A percentile compares a stretch with the other conserved stretches of the same genome.
These are phyloP conservation scores for Tolmerus cingulatus DNA, from an alignment of 2,888 invertebrate species.

Conservation along the genomic window DNA sequence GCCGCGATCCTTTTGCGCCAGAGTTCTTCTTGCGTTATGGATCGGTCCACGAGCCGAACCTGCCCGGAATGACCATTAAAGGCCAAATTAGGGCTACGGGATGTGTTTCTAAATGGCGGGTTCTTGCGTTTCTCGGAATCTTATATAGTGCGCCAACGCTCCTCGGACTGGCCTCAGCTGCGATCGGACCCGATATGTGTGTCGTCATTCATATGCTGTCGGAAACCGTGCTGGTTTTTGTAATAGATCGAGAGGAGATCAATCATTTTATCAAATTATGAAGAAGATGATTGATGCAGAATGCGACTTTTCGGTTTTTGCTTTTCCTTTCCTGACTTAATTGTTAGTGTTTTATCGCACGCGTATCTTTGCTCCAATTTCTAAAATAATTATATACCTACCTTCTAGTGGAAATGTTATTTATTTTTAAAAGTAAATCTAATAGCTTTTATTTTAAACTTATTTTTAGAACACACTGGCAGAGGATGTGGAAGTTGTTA, in stretches of 20 bases:
- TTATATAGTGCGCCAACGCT: neutral
- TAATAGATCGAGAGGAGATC: neutral
- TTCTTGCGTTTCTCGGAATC: conserved; percentile 12
- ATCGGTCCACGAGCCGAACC: conserved; percentile 37
- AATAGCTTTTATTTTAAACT: neutral
- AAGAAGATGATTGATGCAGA: neutral
- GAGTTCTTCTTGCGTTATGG: conserved; percentile 33
- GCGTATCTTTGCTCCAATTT: neutral
- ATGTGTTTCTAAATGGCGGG: conserved; percentile 13
- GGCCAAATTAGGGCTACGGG: conserved; percentile 43
- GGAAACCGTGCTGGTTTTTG: neutral
- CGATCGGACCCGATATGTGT: neutral
- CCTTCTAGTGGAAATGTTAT: too few species aligned
- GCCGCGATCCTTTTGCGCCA: conserved; percentile 25
- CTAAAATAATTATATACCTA: neutral
- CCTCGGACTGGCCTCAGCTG: neutral
- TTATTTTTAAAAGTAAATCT: neutral
- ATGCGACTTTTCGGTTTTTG: neutral
- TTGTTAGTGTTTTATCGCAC: neutral
- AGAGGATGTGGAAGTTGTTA: conserved; percentile 73
- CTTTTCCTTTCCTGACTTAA: neutral
- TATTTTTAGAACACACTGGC: conserved; percentile 58
- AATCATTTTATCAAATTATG: neutral
- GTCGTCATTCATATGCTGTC: neutral
- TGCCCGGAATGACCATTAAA: conserved; percentile 35